Conservation (phyloP, 2,797 vertebrate species). For the Enteromius treurensis region DNA sequence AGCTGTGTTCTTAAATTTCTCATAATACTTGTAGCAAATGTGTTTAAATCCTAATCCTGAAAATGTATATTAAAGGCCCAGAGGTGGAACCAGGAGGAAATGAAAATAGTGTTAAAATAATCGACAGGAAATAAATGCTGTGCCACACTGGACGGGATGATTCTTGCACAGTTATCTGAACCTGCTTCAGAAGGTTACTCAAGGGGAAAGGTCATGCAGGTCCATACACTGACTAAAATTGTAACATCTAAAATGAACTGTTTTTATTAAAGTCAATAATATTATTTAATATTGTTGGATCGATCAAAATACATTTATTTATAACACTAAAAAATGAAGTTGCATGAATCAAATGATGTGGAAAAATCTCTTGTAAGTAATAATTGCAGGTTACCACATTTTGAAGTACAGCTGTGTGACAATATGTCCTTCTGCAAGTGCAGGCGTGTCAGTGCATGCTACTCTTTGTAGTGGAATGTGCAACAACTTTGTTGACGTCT, state of each 20-base stretch:
- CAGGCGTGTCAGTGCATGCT: background rate
- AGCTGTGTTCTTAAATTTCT: background rate
- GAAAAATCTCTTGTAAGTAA: background rate
- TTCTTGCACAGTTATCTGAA: background rate
- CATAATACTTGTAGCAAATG: background rate
- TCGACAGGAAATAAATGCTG: constrained; percentile 4
- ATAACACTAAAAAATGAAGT: background rate
- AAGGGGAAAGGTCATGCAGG: background rate
- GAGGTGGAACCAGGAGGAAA: constrained; percentile 5
- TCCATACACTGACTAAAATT: background rate
- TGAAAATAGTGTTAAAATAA: background rate
- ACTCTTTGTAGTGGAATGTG: constrained; percentile 15
- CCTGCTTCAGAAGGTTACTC: background rate
- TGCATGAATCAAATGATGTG: background rate
- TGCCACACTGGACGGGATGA: background rate
- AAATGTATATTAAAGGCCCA: background rate
- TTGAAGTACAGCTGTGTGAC: background rate
- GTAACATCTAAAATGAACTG: background rate
- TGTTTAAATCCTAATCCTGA: background rate
- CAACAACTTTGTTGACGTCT: background rate
- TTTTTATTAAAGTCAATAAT: background rate
- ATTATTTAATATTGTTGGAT: background rate
- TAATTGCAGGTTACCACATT: background rate
- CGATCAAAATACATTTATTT: background rate
- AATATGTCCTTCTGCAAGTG: background rate